These are phyloP conservation scores for Argyra leucocephala DNA, from an alignment of 2,888 invertebrate species.

Conservation along the genomic window DNA sequence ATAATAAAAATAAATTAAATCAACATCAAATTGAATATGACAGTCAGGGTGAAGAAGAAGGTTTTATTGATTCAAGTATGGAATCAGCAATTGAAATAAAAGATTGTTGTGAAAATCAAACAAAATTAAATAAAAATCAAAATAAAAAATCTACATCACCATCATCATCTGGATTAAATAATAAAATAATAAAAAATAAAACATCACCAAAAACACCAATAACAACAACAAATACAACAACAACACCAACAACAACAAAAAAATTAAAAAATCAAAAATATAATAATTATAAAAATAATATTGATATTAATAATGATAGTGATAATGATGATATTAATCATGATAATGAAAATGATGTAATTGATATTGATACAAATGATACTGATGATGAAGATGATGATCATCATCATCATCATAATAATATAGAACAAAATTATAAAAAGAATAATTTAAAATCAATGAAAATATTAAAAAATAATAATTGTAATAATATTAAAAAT, in stretches of 20 bases:
- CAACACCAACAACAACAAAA: neutral
- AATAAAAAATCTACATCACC: neutral
- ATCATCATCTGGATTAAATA: too few relatives aligned
- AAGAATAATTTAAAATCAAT: neutral
- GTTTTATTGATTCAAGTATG: conserved; percentile 8
- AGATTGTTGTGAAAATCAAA: neutral
- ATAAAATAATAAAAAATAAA: neutral
- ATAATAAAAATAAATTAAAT: neutral
- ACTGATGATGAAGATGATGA: neutral
- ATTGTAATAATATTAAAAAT: neutral
- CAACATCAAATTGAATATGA: conserved; percentile 4
- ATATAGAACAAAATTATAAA: neutral
- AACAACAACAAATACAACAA: too few relatives aligned
- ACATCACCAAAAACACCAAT: neutral
- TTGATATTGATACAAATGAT: neutral
- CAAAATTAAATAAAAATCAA: neutral
- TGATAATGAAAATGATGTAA: neutral
- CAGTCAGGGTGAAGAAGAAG: conserved; percentile 1
- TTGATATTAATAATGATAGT: neutral
- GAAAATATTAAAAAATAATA: neutral
- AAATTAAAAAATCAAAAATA: neutral
- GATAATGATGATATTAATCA: neutral
- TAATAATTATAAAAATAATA: neutral
- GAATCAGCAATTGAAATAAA: conserved; percentile 7
- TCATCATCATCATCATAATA: too few relatives aligned